These are phyloP conservation scores for Caracal caracal DNA, from an alignment of 2,113 vertebrate species.

Conservation along the genomic window DNA sequence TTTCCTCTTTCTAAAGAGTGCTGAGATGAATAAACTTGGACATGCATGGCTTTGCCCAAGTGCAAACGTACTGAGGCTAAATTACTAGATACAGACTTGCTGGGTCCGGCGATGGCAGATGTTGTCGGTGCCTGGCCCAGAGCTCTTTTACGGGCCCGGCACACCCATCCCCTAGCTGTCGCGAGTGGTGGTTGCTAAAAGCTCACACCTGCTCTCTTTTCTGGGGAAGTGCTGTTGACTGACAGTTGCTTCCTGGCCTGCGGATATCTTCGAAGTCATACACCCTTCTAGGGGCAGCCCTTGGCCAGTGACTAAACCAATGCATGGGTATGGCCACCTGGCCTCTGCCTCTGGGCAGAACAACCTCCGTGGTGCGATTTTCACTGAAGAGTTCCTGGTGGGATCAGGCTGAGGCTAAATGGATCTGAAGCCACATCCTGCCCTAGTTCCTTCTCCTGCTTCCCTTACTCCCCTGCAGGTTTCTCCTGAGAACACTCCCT, in stretches of 20 bases:
- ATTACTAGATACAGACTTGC: neutral
- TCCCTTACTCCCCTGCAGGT: neutral
- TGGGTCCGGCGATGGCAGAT: neutral
- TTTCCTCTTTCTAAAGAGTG: conserved; percentile 21
- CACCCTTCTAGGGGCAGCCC: neutral
- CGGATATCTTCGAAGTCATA: neutral
- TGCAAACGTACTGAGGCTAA: neutral
- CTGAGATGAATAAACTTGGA: neutral
- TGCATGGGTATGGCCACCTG: neutral
- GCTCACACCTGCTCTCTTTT: conserved; percentile 14
- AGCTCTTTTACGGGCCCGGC: neutral
- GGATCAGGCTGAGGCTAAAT: neutral
- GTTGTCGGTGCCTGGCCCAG: neutral
- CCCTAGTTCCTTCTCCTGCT: neutral
- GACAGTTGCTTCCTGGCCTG: neutral
- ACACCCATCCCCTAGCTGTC: neutral
- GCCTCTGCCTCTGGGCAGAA: neutral
- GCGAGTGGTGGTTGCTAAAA: neutral
- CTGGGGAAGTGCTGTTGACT: neutral
- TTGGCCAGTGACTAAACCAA: neutral
- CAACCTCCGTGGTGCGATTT: neutral
- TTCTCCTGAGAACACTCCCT: neutral
- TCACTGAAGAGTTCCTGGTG: neutral
- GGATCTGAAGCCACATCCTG: neutral
- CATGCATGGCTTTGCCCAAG: neutral